Percentiles rank a stretch among this genome's conserved stretches.
Conservation (phyloP, 64 coral and sea anemone species). For the Actinia tenebrosa region DNA sequence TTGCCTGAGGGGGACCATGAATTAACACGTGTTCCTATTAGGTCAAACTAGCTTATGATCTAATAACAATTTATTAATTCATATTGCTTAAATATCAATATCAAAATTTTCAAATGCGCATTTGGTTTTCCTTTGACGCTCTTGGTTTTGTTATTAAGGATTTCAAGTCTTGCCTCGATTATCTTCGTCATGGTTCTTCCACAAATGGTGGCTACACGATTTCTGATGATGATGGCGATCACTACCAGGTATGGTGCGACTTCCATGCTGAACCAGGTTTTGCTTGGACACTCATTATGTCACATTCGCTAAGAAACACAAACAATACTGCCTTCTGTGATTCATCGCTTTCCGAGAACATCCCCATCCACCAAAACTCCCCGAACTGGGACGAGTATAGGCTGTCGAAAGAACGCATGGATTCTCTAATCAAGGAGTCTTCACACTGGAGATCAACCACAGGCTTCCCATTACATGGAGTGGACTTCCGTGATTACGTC, state of each 20-base stretch:
- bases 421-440: constrained; percentile 27
- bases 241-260: constrained; percentile 6
- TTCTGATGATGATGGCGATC: not conserved
- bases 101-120: no score
- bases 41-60: no score
- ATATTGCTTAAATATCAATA: no score
- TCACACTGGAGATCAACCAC: constrained; percentile 56
- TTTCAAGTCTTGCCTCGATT: constrained; percentile 17
- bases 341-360: not conserved
- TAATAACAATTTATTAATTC: no score
- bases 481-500: constrained; percentile 39
- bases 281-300: constrained; percentile 56
- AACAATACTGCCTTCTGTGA: not conserved
- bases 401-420: constrained; percentile 23
- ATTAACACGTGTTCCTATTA: no score
- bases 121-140: no score
- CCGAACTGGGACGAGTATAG: constrained; percentile 63
- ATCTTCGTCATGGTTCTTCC: not conserved
- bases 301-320: constrained; percentile 21
- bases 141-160: not conserved
- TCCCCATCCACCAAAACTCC: constrained; percentile 28
- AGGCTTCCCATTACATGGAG: constrained; percentile 24
- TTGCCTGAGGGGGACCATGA: no score
- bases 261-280: constrained; percentile 1
- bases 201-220: constrained; percentile 6